phyloP scores from a whole-genome alignment of 2,797 vertebrate genomes.

The Oreortyx pictus region DNA sequence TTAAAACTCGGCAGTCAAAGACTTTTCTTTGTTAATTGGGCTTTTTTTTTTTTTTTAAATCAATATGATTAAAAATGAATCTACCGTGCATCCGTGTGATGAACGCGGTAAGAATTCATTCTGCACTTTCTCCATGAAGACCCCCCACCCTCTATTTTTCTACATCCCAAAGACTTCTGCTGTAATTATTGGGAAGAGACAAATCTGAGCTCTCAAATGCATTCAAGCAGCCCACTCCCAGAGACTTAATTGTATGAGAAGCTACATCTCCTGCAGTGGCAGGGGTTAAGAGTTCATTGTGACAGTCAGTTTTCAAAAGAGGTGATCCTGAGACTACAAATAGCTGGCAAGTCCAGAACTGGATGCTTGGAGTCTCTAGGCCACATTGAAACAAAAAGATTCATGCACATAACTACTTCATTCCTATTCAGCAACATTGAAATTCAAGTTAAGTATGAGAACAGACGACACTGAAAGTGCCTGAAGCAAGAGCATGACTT shows the following conservation, averaged over 20 bases:
- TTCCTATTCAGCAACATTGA: neutral
- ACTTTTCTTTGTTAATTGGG: neutral
- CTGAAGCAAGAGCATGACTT: neutral
- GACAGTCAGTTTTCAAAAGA: neutral
- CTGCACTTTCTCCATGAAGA: neutral
- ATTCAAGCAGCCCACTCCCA: neutral
- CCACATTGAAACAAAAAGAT: neutral
- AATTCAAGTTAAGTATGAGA: neutral
- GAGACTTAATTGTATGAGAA: neutral
- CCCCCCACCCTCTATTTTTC: neutral
- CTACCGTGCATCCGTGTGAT: conserved; percentile 14
- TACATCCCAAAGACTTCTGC: neutral
- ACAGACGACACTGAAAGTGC: neutral
- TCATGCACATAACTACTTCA: neutral
- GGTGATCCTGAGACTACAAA: neutral
- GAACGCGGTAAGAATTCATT: conserved; percentile 1
- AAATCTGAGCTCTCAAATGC: neutral
- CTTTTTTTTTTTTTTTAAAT: conserved; percentile 45
- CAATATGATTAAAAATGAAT: conserved; percentile 58
- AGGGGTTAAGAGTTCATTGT: neutral
- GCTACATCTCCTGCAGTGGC: neutral
- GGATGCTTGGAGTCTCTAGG: neutral
- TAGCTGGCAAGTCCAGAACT: neutral
- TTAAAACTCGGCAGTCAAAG: conserved; percentile 5
- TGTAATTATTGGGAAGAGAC: neutral